Evolutionary conservation across 1,140 invertebrate genomes (phyloP).

Genomic region (Camponotus vicinus): DNA sequence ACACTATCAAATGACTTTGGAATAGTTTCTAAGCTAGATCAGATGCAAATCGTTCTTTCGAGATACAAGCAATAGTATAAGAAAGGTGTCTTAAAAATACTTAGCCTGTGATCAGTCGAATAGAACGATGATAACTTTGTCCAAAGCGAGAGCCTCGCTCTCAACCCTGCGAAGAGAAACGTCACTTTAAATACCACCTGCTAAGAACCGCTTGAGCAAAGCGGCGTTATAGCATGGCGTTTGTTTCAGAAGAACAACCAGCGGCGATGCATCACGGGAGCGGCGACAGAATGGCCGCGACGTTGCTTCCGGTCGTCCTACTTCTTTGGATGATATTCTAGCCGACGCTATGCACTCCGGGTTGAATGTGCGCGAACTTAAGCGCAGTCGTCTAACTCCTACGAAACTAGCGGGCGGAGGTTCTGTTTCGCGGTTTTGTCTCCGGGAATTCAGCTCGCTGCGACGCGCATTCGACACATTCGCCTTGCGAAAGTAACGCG

Average conservation of each 20-base stretch:
- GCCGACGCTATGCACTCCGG: constrained; percentile 54
- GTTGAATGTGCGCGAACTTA: constrained; percentile 45
- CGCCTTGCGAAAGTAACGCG: constrained; percentile 24
- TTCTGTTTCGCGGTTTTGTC: constrained; percentile 56
- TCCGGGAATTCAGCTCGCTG: constrained; percentile 22
- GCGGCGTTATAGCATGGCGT: constrained; percentile 63
- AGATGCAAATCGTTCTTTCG: not conserved
- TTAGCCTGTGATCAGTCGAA: constrained; percentile 29
- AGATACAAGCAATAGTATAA: not conserved
- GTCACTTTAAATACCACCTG: constrained; percentile 49
- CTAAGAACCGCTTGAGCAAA: constrained; percentile 31
- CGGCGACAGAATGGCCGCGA: constrained; percentile 78
- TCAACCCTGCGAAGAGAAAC: not conserved
- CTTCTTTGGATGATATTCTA: constrained; percentile 77
- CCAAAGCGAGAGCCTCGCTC: constrained; percentile 22
- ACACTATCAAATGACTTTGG: not conserved
- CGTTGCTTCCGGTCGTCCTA: constrained; percentile 74
- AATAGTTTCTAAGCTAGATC: not conserved
- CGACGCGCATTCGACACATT: constrained; percentile 49
- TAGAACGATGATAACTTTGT: not conserved
- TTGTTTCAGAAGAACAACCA: constrained; percentile 86
- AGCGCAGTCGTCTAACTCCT: constrained; percentile 41
- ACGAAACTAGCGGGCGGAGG: constrained; percentile 34
- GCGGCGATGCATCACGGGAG: constrained; percentile 86
- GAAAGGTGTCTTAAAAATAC: constrained; percentile 16